phyloP scores from a whole-genome alignment of 2,888 invertebrate species.

The Eubasilissa splendida region DNA sequence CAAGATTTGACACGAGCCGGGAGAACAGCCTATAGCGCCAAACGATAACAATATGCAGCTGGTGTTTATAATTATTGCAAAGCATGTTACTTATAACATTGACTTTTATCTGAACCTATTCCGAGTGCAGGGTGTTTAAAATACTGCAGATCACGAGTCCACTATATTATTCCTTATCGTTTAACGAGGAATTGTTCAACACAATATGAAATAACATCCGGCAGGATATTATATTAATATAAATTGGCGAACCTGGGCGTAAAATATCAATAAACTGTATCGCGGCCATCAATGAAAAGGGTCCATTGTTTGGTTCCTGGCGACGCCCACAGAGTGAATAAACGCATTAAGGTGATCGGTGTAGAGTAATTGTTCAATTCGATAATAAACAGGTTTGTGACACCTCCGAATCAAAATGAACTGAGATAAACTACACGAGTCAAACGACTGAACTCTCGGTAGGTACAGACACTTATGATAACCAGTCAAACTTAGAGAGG shows the following conservation, averaged over 20 bases:
- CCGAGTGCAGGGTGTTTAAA: background rate
- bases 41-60: background rate
- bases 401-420: slow-evolving; percentile 7
- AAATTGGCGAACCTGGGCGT: slow-evolving; percentile 33
- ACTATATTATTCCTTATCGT: slow-evolving; percentile 9
- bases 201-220: slow-evolving; percentile 18
- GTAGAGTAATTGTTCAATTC: background rate
- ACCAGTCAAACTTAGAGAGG: too few relatives aligned
- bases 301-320: slow-evolving; percentile 20
- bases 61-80: background rate
- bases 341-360: background rate
- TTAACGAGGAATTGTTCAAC: slow-evolving; percentile 17
- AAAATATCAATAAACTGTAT: slow-evolving; percentile 12
- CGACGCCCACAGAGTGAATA: slow-evolving; percentile 29
- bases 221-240: slow-evolving; percentile 21
- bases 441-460: too few relatives aligned
- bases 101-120: background rate
- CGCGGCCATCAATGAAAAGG: slow-evolving; percentile 12
- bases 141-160: slow-evolving; percentile 26
- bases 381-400: slow-evolving; percentile 30
- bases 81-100: background rate
- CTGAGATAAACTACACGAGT: background rate
- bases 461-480: too few relatives aligned
- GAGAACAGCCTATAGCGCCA: background rate
- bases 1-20: too few relatives aligned